Percentiles rank a stretch among this genome's conserved stretches.
Conservation (phyloP, 2,888 invertebrate species). For the Cecidostiba fungosa region DNA sequence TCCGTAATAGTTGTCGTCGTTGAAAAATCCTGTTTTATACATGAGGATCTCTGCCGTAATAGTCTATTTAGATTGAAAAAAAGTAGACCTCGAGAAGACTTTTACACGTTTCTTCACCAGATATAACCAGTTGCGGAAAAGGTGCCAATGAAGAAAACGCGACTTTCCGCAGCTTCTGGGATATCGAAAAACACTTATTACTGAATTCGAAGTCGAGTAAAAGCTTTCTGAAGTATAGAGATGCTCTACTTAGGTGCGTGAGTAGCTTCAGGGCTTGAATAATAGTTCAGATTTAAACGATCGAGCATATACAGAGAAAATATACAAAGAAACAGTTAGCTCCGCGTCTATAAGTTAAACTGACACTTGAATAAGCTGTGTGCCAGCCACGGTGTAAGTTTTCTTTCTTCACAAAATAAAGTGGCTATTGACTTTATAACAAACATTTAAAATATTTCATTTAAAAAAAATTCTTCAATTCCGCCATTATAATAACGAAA, state of each 20-base stretch:
- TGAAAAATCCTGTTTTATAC: slow-evolving; percentile 5
- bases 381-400: not conserved
- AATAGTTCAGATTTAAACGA: slow-evolving; percentile 20
- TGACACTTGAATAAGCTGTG: slow-evolving; percentile 49
- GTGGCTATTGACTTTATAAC: not conserved
- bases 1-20: not conserved
- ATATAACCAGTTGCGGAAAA: slow-evolving; percentile 22
- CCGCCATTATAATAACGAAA: not conserved
- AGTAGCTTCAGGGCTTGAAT: not conserved
- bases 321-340: slow-evolving; percentile 8
- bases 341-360: slow-evolving; percentile 24
- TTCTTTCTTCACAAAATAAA: not conserved
- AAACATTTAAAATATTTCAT: slow-evolving; percentile 24
- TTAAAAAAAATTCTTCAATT: not conserved
- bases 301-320: slow-evolving; percentile 6
- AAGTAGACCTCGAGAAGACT: not conserved
- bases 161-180: not conserved
- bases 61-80: not conserved
- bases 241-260: not conserved
- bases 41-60: not conserved
- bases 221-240: not conserved
- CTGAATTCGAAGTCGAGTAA: not conserved
- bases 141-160: slow-evolving; percentile 45
- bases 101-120: slow-evolving; percentile 28
- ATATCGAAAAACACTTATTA: not conserved